Evolutionary conservation across 2,113 vertebrate species (phyloP), one percentile per base, ranked within the genome.

Genomic region (Hystrix cristata): DNA sequence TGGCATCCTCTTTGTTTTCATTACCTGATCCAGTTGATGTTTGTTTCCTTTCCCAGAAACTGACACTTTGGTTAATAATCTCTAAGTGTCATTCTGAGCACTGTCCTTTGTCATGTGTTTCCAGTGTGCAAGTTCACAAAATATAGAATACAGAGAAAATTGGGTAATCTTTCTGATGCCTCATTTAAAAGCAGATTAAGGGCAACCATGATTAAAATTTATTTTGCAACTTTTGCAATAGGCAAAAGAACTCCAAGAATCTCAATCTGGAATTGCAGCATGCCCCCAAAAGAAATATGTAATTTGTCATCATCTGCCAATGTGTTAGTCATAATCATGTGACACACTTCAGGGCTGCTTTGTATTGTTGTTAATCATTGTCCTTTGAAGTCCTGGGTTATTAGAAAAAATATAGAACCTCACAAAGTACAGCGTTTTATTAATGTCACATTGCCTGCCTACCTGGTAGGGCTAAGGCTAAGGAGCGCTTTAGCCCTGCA

Each of bases 1-100:
- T 19, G 14, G 11, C 23, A 88, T 80, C 79, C 5, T 72, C 86
- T 23, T 21, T 11, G 3, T 69, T 76, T 38, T 74, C 82, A 72
- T 11, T 46, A 80, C 72, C 15, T 62, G 29, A 69, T 59, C 7
- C 29, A 78, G 7, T 27, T 78, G 43, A 16, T 15, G 14, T 86
- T 81, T 62, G 57, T 46, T 87, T 55, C 13, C 31, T 91, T 91
- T 90, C 51, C 85, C 29, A 57, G 62, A 72, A 83, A 86, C 29
- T 59, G 38, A 87, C 59, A 53, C 60, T 31, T 95, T 23, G 5
- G 11, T 59, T 83, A 79, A 81, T 0, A 62, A 43, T 87, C 62
- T 94, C 55, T 65, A 25, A 29, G 25, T 81, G 95, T 69, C 9
- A 78, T 31, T 94, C 62, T 65, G n/a, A 96, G 65, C 25, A 46